Conservation (phyloP, 2,797 vertebrate genomes). For the Acanthurus tractus region DNA sequence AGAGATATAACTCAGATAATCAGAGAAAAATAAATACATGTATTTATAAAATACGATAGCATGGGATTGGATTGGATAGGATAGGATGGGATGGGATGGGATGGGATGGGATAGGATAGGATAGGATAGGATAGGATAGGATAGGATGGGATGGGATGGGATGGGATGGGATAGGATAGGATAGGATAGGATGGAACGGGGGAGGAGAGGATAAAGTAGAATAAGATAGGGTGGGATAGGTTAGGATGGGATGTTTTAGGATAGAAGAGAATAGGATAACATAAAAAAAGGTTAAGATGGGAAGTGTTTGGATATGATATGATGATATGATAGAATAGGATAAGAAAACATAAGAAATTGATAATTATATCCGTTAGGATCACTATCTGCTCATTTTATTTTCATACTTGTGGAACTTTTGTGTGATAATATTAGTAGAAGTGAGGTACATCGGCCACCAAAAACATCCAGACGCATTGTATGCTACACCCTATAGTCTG, state of each 20-base stretch:
- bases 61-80: not conserved
- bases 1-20: constrained; percentile 46
- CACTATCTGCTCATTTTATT: no score
- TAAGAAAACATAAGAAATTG: no score
- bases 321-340: no score
- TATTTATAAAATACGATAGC: not conserved
- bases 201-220: not conserved
- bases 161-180: not conserved
- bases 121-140: not conserved
- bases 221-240: not conserved
- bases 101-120: not conserved
- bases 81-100: not conserved
- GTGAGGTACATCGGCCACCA: not conserved
- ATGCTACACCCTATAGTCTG: no score
- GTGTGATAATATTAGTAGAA: not conserved
- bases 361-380: not conserved
- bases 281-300: no score
- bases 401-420: not conserved
- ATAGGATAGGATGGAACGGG: not conserved
- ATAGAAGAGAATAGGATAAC: no score
- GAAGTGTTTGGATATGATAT: no score
- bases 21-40: constrained; percentile 25
- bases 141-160: not conserved
- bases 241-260: rapidly evolving
- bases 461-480: not conserved